These are phyloP conservation scores for Rhamphomyia laevipes DNA, from an alignment of 2,888 invertebrate genomes.

Conservation along the genomic window DNA sequence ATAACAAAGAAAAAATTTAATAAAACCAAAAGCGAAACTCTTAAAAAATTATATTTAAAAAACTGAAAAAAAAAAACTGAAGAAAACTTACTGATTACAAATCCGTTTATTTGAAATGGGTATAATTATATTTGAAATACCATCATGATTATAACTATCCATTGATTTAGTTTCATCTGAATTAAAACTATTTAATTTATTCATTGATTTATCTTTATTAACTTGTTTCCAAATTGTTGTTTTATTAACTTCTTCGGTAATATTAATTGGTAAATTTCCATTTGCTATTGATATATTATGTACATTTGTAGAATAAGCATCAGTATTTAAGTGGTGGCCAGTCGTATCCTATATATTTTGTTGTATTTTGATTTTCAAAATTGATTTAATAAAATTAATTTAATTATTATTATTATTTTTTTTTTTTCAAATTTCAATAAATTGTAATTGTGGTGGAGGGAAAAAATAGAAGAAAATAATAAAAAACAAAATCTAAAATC, in stretches of 20 bases:
- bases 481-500: no score
- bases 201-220: slow-evolving; percentile 44
- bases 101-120: slow-evolving; percentile 34
- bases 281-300: slow-evolving; percentile 69
- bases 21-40: no score
- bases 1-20: no score
- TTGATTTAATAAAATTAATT: no score
- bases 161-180: not conserved
- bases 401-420: no score
- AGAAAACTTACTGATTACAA: slow-evolving; percentile 31
- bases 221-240: slow-evolving; percentile 91
- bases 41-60: no score
- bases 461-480: no score
- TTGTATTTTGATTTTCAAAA: slow-evolving; percentile 7
- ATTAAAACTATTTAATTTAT: slow-evolving; percentile 2
- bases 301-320: slow-evolving; percentile 36
- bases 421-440: no score
- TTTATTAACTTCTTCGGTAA: slow-evolving; percentile 88
- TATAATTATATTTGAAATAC: slow-evolving; percentile 21
- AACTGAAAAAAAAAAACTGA: no score
- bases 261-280: slow-evolving; percentile 82
- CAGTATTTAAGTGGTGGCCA: slow-evolving; percentile 25
- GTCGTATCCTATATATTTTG: slow-evolving; percentile 25
- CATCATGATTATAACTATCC: no score
- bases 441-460: no score